Evolutionary conservation across 1,140 invertebrate genomes (phyloP).

Genomic region (Bombus pyrosoma): DNA sequence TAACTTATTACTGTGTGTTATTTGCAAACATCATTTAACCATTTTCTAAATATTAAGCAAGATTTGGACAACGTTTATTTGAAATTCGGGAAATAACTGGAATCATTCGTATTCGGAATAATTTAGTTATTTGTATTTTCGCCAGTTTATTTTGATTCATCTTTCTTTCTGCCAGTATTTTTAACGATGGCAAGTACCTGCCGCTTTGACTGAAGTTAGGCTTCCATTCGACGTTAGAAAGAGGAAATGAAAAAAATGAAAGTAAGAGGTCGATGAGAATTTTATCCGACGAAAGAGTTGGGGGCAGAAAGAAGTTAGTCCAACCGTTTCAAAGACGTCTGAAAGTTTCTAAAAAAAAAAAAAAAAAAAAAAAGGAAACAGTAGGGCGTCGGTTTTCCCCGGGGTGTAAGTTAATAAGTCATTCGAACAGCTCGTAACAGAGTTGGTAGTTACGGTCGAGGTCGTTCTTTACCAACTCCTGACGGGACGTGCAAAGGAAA

Average conservation of each 20-base stretch:
- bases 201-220: neutral
- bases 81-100: neutral
- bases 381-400: conserved; percentile 38
- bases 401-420: conserved; percentile 65
- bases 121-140: neutral
- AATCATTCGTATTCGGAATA: neutral
- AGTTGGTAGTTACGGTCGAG: conserved; percentile 52
- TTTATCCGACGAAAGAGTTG: neutral
- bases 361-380: neutral
- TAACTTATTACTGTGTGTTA: no score
- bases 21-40: no score
- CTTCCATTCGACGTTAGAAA: neutral
- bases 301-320: neutral
- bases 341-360: neutral
- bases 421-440: conserved; percentile 51
- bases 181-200: neutral
- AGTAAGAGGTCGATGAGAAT: neutral
- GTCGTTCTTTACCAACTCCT: conserved; percentile 23
- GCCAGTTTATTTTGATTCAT: neutral
- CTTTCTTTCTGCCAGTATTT: neutral
- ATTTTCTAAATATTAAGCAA: no score
- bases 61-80: no score
- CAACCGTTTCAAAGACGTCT: neutral
- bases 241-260: neutral
- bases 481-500: conserved; percentile 47